Conservation (phyloP, 2,113 vertebrate species). For the Kryptolebias marmoratus region DNA sequence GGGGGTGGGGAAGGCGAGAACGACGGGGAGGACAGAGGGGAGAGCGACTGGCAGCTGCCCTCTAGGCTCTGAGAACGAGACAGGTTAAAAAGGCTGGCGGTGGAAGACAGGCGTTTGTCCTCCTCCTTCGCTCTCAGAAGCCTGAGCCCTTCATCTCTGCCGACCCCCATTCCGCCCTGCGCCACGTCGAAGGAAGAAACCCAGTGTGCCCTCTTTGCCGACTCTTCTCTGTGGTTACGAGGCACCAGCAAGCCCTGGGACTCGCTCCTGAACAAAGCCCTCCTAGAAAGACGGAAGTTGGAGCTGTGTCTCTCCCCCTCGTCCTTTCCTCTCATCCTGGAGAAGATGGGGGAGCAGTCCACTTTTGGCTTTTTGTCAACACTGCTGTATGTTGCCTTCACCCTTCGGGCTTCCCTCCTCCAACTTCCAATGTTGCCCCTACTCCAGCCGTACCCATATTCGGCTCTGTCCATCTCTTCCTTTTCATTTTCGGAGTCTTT, state of each 20-base stretch:
- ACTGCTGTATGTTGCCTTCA: conserved; percentile 53
- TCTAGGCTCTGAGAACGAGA: conserved; percentile 83
- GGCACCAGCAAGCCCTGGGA: conserved; percentile 80
- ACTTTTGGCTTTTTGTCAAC: conserved; percentile 68
- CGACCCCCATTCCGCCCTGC: conserved; percentile 47
- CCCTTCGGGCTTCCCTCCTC: conserved; percentile 66
- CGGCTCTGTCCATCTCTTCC: conserved; percentile 67
- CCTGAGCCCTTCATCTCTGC: conserved; percentile 62
- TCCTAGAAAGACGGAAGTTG: conserved; percentile 75
- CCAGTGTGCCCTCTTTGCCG: conserved; percentile 75
- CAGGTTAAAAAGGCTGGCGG: conserved; percentile 81
- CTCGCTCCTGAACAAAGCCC: conserved; percentile 79
- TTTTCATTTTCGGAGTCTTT: conserved; percentile 71
- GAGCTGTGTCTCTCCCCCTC: conserved; percentile 75
- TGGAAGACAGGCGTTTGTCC: conserved; percentile 80
- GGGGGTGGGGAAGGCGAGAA: conserved; percentile 80
- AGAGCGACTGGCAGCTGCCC: conserved; percentile 78
- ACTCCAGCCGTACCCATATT: conserved; percentile 72
- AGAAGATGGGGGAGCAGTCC: conserved; percentile 68
- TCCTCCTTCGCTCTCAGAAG: conserved; percentile 64
- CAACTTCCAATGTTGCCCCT: conserved; percentile 69
- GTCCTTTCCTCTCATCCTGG: conserved; percentile 67
- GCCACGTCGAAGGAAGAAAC: conserved; percentile 83
- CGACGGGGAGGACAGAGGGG: conserved; percentile 82
- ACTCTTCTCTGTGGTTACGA: conserved; percentile 59